Base-by-base conservation (phyloP, 2,797 vertebrate genomes). In the Helostoma temminkii region DNA sequence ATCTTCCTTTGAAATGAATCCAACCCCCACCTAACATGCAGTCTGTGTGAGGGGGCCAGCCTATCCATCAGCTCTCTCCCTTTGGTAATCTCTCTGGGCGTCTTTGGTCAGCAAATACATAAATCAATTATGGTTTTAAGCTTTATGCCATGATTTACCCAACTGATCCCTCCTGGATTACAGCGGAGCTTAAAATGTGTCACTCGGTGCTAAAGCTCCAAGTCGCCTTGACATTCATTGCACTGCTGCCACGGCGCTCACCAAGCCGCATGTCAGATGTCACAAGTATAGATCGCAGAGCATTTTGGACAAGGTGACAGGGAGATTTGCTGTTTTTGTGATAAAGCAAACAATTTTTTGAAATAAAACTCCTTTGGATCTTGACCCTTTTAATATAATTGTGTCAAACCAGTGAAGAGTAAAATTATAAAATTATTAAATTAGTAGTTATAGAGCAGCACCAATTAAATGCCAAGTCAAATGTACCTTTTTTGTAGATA, bases 81-180 rank as follows among this genome's bases (percentile, higher is more conserved):
- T 78, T 83, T 57, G 72, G 62, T 93, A 91, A 93, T 93, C 92
- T 93, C 90, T 91, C 82, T 74, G 83, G 91, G 89, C 83, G 86
- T 93, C 92, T 93, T 91, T 71, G 88, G 92, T 94, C 93, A 93
- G 92, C 89, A 93, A 93, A 94, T 93, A 93, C 92, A 94, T 94
- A 92, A 94, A 95, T 94, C 93, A 94, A 94, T 94, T 94, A 94
- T 93, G 91, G 92, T 93, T 94, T 94, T 93, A 93, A 94, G 92
- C 92, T 93, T 93, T 90, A 89, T 91, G 90, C 89, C 86, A 85
- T 88, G 92, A 93, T 94, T 94, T 93, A 93, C 90, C 87, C 92
- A 90, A 92, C 92, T 91, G 91, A 94, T 93, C 93, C 90, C 85
- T 82, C 84, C 81, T 86, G 92, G 93, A 94, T 94, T 94, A 94